Percentiles rank a stretch among this genome's conserved stretches.
Evolutionary conservation across 2,888 invertebrate species (phyloP).

Genomic region (Strigamia crassipes): DNA sequence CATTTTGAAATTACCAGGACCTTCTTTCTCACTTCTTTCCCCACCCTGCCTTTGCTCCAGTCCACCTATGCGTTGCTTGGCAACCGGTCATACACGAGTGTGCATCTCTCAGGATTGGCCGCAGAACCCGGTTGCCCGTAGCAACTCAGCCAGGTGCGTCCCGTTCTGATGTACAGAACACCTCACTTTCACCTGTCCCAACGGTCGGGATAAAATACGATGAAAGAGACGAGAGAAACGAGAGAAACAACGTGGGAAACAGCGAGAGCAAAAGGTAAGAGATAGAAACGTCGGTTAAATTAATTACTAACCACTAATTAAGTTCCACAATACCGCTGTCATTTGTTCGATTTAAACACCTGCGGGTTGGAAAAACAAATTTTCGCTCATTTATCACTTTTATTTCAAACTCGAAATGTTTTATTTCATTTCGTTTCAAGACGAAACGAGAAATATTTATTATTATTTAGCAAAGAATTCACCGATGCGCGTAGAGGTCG

Average conservation of each 20-base stretch:
- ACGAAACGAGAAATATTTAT: neutral
- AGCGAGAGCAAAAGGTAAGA: neutral
- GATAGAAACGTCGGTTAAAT: neutral
- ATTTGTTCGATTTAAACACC: neutral
- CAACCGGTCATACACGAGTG: conserved; percentile 5
- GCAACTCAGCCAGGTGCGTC: neutral
- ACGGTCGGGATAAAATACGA: neutral
- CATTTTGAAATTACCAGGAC: neutral
- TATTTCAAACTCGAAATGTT: too few species aligned
- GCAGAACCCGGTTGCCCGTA: neutral
- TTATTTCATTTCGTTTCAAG: neutral
- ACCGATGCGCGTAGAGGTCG: conserved; percentile 17
- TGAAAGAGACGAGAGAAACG: neutral
- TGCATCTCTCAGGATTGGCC: conserved; percentile 19
- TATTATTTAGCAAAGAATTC: neutral
- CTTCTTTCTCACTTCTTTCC: too few species aligned
- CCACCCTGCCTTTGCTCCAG: neutral
- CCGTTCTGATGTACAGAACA: neutral
- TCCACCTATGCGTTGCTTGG: neutral
- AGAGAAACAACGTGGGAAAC: neutral
- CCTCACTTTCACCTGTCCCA: conserved; percentile 22
- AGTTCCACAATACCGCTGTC: neutral
- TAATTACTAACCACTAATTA: conserved; percentile 1
- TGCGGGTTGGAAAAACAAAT: neutral
- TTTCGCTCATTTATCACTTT: too few species aligned